These are phyloP conservation scores for Jordanella pulchra DNA, from an alignment of 2,797 vertebrate genomes.

Conservation along the genomic window DNA sequence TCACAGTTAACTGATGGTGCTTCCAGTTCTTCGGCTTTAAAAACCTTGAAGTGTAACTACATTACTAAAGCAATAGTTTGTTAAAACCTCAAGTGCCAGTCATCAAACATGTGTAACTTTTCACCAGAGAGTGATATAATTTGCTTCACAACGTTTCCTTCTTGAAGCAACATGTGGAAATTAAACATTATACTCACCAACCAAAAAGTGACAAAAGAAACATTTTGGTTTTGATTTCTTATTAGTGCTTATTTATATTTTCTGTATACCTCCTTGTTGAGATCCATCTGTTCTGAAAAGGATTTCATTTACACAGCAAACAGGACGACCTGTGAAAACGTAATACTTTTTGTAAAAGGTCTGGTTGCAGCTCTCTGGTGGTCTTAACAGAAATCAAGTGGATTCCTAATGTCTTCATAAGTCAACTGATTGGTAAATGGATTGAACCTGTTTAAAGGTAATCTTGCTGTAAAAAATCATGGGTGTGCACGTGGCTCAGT, in stretches of 20 bases:
- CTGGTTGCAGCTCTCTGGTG: neutral
- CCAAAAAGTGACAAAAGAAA: too few relatives aligned
- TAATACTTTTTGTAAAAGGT: neutral
- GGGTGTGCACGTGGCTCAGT: too few relatives aligned
- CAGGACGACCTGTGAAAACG: neutral
- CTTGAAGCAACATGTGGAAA: neutral
- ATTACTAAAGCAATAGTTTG: neutral
- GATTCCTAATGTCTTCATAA: neutral
- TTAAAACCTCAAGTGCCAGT: neutral
- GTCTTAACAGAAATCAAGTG: neutral
- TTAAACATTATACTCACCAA: too few relatives aligned
- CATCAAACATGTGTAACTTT: constrained; percentile 2
- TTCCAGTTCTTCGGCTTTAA: neutral
- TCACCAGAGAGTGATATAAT: neutral
- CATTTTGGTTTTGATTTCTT: neutral
- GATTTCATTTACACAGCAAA: too few relatives aligned
- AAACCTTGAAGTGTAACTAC: neutral
- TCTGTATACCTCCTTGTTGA: too few relatives aligned
- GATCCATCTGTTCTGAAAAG: too few relatives aligned
- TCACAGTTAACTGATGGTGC: neutral
- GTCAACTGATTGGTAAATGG: too few relatives aligned
- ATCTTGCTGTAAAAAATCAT: too few relatives aligned
- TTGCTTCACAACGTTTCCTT: neutral
- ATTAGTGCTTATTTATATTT: too few relatives aligned
- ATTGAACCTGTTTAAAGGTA: too few relatives aligned